A percentile compares a stretch with the other conserved stretches of the same genome.
These are phyloP conservation scores for Bungarus multicinctus DNA, from an alignment of 2,113 vertebrate species.

Conservation along the genomic window DNA sequence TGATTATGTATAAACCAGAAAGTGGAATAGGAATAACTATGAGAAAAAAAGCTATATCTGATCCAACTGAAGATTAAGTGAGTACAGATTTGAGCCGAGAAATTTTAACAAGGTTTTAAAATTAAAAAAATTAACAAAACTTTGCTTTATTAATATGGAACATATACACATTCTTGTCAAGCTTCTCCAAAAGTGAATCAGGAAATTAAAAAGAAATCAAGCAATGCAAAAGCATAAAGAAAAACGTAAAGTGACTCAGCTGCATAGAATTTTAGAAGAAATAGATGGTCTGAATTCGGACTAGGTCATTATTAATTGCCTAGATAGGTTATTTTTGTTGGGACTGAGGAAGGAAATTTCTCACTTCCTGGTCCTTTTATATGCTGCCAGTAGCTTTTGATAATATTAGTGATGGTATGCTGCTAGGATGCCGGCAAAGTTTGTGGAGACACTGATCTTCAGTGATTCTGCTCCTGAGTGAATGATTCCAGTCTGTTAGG, in stretches of 20 bases:
- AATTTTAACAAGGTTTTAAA: not conserved
- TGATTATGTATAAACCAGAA: constrained; percentile 25
- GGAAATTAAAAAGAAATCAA: not conserved
- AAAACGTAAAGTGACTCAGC: not conserved
- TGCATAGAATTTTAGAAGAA: not conserved
- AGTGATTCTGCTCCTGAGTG: not conserved
- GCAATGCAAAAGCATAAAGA: not conserved
- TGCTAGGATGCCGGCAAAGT: not conserved
- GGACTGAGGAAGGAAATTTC: not conserved
- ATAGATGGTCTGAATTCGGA: not conserved
- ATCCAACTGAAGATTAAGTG: fast-evolving
- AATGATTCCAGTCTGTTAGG: not conserved
- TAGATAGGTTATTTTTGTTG: not conserved
- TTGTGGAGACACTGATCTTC: not conserved
- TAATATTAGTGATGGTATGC: not conserved
- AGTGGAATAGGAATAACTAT: not conserved
- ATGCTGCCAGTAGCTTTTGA: not conserved
- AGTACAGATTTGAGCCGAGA: not conserved
- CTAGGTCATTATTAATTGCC: not conserved
- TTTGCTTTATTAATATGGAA: not conserved
- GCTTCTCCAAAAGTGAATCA: not conserved
- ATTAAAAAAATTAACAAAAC: not conserved
- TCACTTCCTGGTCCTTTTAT: not conserved
- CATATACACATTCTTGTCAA: not conserved
- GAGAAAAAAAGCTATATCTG: not conserved